Evolutionary conservation across 2,888 invertebrate species (phyloP), one percentile per base, ranked within the genome.

Genomic region (Napeogenes inachia): DNA sequence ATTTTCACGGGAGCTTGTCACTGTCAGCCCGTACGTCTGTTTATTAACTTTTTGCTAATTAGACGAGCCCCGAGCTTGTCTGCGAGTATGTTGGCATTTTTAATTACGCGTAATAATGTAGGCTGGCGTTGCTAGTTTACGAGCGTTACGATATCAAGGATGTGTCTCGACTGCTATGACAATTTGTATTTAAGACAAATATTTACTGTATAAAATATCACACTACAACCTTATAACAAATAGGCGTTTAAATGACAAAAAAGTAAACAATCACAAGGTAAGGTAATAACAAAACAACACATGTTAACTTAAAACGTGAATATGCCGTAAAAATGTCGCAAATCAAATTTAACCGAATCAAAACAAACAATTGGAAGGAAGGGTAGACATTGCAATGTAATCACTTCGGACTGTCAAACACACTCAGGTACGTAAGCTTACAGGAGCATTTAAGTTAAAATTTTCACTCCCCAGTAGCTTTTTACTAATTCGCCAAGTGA

Each of bases 401-500:
- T 89, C 89, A 89, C 89, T 87, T 83, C 78, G 80, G 78, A 82
- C 87, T 89, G 90, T 90, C 90, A 90, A 88, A 89, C 88, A 84
- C 90, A 90, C 87, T 81, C 82, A 87, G 85, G 86, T 87, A 73
- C 81, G 74, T 70, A 75, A 76, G 84, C 85, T 85, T 83, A 86
- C 85, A 79, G 81, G 80, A 82, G 84, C 85, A 82, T 89, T 89
- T 89, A 88, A 90, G 82, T 89, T 89, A 89, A 90, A 88, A 90
- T 89, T 86, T 89, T 86, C 89, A 87, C 89, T 88, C 89, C 89
- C 89, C 87, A 83, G 84, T 87, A 84, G 89, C 89, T 90, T 90
- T 90, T 89, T 89, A 90, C 89, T 89, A 90, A 90, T 90, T 89
- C 87, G 89, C 89, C 87, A 89, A 90, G 89, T 90, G 90, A 90